Evolutionary conservation across 2,113 vertebrate species (phyloP).

Genomic region (Capra hircus): DNA sequence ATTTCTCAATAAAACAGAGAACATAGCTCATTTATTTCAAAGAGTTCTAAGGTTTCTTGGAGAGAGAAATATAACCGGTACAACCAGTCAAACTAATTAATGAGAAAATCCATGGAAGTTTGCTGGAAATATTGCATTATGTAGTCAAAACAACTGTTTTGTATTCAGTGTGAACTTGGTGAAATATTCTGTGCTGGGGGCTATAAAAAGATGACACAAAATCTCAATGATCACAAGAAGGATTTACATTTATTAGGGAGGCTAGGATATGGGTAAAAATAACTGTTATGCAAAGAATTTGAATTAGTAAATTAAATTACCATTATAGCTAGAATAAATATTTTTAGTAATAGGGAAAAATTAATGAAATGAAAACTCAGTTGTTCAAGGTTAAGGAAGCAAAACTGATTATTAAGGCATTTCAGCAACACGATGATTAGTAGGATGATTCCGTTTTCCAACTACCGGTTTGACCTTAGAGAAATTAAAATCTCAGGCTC

Average conservation of each 20-base stretch:
- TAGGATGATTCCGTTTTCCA: constrained; percentile 30
- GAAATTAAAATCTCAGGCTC: constrained; percentile 38
- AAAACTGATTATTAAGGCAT: constrained; percentile 53
- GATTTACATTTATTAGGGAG: neutral
- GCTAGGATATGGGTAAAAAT: neutral
- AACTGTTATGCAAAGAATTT: constrained; percentile 14
- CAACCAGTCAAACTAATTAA: constrained; percentile 3
- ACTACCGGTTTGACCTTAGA: constrained; percentile 36
- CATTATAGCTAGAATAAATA: constrained; percentile 36
- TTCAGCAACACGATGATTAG: constrained; percentile 40
- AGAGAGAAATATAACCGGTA: neutral
- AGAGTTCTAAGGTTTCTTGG: neutral
- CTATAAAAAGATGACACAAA: neutral
- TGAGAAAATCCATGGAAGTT: neutral
- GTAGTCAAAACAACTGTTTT: neutral
- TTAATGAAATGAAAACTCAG: constrained; percentile 54
- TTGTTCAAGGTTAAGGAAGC: constrained; percentile 32
- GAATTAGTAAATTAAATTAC: constrained; percentile 48
- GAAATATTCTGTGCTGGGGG: neutral
- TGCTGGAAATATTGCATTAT: neutral
- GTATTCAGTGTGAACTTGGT: neutral
- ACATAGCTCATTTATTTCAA: neutral
- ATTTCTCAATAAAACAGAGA: neutral
- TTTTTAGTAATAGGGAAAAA: constrained; percentile 40
- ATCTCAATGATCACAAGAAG: neutral